A percentile compares a stretch with the other conserved stretches of the same genome.
These are phyloP conservation scores for Hyperoodon ampullatus DNA, from an alignment of 2,113 vertebrate genomes.

Conservation along the genomic window DNA sequence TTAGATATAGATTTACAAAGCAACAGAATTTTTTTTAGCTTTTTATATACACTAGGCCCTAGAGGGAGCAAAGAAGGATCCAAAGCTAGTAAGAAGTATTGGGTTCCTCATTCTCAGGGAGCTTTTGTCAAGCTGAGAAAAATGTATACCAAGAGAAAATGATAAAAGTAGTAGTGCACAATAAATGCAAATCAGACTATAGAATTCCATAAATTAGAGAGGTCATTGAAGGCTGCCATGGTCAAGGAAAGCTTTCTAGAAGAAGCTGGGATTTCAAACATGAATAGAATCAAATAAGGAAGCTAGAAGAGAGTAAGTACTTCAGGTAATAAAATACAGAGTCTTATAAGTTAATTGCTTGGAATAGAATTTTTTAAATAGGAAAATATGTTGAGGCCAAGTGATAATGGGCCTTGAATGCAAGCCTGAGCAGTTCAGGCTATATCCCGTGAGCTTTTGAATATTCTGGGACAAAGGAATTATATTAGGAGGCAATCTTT, in stretches of 20 bases:
- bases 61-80: neutral
- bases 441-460: neutral
- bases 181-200: neutral
- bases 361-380: neutral
- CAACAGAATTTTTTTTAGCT: neutral
- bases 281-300: neutral
- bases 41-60: neutral
- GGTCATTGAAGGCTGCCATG: neutral
- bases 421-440: neutral
- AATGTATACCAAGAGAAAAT: neutral
- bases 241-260: neutral
- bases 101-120: neutral
- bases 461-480: neutral
- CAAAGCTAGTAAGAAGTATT: neutral
- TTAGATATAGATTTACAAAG: neutral
- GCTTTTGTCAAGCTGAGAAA: neutral
- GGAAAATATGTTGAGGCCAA: neutral
- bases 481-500: neutral
- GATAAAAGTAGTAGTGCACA: neutral
- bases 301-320: neutral
- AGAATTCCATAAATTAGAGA: neutral
- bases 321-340: neutral
- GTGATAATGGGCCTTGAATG: neutral
- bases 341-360: neutral
- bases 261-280: neutral